Evolutionary conservation across 2,888 invertebrate species (phyloP), one percentile per base, ranked within the genome.

Genomic region (Luperina nickerlii): DNA sequence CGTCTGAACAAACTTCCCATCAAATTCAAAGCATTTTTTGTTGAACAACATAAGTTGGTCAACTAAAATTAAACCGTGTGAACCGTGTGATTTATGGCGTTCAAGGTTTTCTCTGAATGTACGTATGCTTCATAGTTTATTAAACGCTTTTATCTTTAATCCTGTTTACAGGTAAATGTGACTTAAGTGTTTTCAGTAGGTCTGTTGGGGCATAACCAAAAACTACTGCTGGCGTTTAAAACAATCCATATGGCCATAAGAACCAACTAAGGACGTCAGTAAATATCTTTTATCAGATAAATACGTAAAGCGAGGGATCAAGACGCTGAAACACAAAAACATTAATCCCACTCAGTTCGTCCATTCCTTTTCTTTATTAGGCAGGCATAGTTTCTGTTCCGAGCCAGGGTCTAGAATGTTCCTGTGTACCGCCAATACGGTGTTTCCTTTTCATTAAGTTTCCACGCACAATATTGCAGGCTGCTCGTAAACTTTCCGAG

Each of bases 371-470:
- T 78, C 85, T 81, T 86, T 86, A 86, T 83, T 86, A 81, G 60
- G 57, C 75, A 70, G 71, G 79, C 83, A 81, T 88, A 86, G 79
- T 87, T 90, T 86, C 79, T 83, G 81, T 69, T 74, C 72, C 80
- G 57, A 79, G 81, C 80, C 79, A 88, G 88, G 90, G 83, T 87
- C 89, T 88, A 85, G 88, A 83, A 92, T 45, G 81, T 93, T 92
- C 91, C 90, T 89, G 88, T 89, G 88, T 89, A 87, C 90, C 82
- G 86, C 91, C 91, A 93, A 93, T 94, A 92, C 92, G 91, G 92
- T 92, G 93, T 95, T 95, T 94, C 94, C 94, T 94, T 95, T 95
- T 95, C 95, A 96, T 96, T 96, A 96, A 95, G 94, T 94, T 94
- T 92, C 93, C 92, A 95, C 96, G 96, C 95, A 95, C 96, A 95